phyloP scores from a whole-genome alignment of 2,797 vertebrate species.

The Merluccius polli region DNA sequence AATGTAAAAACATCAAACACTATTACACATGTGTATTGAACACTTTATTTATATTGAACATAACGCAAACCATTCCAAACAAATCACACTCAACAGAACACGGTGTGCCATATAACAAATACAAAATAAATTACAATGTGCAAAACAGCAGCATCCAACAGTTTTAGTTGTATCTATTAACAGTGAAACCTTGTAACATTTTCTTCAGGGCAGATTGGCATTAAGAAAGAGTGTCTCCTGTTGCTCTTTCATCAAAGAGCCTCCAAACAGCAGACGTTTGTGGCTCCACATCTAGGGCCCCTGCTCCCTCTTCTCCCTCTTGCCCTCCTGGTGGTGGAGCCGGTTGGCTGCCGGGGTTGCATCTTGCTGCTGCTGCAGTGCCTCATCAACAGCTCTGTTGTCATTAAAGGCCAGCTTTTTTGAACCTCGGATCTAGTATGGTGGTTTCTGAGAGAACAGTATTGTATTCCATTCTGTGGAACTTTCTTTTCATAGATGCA shows the following conservation, averaged over 20 bases:
- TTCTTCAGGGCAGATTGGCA: no score
- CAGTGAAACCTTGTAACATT: no score
- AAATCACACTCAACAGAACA: no score
- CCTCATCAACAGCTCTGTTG: slow-evolving; percentile 17
- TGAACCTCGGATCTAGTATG: slow-evolving; percentile 15
- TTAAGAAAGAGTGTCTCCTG: slow-evolving; percentile 9
- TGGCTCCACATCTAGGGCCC: slow-evolving; percentile 17
- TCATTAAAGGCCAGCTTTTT: slow-evolving; percentile 22
- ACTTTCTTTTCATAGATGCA: slow-evolving; percentile 18
- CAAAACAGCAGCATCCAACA: no score
- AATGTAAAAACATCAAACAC: no score
- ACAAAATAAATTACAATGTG: no score
- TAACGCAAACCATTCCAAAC: no score
- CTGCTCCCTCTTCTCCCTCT: background rate
- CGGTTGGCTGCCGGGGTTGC: slow-evolving; percentile 5
- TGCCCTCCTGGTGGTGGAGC: background rate
- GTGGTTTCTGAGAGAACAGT: slow-evolving; percentile 13
- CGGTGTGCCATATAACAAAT: no score
- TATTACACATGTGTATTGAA: background rate
- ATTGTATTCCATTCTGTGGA: slow-evolving; percentile 25
- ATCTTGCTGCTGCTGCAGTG: slow-evolving; percentile 22
- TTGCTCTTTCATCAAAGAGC: slow-evolving; percentile 32
- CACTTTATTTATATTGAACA: no score
- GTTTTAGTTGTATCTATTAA: no score
- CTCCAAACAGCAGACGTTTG: slow-evolving; percentile 32